Conservation (phyloP, 2,888 invertebrate species). For the Elegia similella region DNA sequence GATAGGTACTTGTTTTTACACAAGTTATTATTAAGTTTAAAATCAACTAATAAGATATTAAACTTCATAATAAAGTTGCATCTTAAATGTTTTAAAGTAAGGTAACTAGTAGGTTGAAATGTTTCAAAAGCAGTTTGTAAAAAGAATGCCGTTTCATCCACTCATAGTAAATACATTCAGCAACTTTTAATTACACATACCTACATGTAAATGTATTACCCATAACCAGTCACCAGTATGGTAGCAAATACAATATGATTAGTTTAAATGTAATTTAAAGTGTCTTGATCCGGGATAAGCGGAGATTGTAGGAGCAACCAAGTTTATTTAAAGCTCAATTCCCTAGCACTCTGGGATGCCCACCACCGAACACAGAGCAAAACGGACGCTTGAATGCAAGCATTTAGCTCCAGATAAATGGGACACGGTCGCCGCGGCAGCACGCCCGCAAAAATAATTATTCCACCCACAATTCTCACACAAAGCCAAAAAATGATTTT, state of each 20-base stretch:
- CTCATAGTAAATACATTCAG: too few relatives aligned
- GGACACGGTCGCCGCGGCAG: constrained; percentile 42
- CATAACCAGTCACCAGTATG: too few relatives aligned
- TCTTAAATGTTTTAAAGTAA: too few relatives aligned
- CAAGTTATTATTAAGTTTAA: too few relatives aligned
- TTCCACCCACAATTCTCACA: constrained; percentile 48
- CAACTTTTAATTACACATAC: too few relatives aligned
- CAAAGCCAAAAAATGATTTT: constrained; percentile 52
- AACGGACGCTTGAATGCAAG: constrained; percentile 51
- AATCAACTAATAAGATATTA: too few relatives aligned
- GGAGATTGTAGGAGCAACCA: background rate
- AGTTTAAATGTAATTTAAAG: background rate
- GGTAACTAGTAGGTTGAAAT: too few relatives aligned
- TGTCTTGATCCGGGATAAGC: constrained; percentile 2
- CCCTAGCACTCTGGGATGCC: background rate
- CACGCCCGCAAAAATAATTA: constrained; percentile 55
- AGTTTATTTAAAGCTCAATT: constrained; percentile 3
- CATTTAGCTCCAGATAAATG: constrained; percentile 58
- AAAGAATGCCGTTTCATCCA: too few relatives aligned
- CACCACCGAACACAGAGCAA: constrained; percentile 23
- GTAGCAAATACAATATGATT: background rate
- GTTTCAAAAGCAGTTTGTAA: too few relatives aligned
- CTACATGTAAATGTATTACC: too few relatives aligned
- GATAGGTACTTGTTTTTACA: too few relatives aligned
- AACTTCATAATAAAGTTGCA: too few relatives aligned